A percentile compares a stretch with the other conserved stretches of the same genome.
Conservation (phyloP, 2,888 invertebrate genomes). For the Lapara coniferarum region DNA sequence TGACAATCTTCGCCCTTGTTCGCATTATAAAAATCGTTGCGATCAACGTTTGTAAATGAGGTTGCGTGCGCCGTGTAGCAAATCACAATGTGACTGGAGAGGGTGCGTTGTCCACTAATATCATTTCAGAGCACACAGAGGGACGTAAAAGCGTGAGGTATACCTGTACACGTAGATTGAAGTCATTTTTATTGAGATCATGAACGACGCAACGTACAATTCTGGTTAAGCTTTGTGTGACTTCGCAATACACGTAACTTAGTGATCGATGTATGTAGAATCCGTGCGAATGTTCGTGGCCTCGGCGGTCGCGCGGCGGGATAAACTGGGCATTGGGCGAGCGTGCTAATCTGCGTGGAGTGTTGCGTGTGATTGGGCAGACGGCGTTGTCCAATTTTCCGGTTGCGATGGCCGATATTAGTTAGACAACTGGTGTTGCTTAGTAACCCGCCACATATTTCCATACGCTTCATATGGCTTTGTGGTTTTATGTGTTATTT, state of each 20-base stretch:
- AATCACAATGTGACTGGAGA: constrained; percentile 44
- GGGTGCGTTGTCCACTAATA: constrained; percentile 56
- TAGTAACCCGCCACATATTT: constrained; percentile 50
- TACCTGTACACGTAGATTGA: constrained; percentile 54
- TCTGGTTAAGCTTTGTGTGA: constrained; percentile 55
- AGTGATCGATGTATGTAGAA: constrained; percentile 68
- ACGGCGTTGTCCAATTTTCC: constrained; percentile 81
- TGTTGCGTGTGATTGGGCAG: constrained; percentile 82
- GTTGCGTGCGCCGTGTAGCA: constrained; percentile 34
- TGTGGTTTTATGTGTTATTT: background rate
- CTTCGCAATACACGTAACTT: constrained; percentile 46
- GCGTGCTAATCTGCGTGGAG: constrained; percentile 81
- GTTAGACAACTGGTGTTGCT: constrained; percentile 70
- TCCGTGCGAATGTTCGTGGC: constrained; percentile 64
- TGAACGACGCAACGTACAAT: constrained; percentile 56
- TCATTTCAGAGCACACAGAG: constrained; percentile 66
- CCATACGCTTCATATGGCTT: constrained; percentile 15
- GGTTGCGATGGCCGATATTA: constrained; percentile 71
- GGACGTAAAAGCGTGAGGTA: constrained; percentile 67
- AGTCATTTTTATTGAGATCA: constrained; percentile 54
- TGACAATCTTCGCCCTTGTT: constrained; percentile 15
- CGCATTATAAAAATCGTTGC: background rate
- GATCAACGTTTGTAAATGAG: constrained; percentile 13
- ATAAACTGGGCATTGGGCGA: constrained; percentile 67
- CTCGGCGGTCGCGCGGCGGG: constrained; percentile 49